phyloP scores from a whole-genome alignment of 2,797 vertebrate genomes.

The Fistularia tabacaria region DNA sequence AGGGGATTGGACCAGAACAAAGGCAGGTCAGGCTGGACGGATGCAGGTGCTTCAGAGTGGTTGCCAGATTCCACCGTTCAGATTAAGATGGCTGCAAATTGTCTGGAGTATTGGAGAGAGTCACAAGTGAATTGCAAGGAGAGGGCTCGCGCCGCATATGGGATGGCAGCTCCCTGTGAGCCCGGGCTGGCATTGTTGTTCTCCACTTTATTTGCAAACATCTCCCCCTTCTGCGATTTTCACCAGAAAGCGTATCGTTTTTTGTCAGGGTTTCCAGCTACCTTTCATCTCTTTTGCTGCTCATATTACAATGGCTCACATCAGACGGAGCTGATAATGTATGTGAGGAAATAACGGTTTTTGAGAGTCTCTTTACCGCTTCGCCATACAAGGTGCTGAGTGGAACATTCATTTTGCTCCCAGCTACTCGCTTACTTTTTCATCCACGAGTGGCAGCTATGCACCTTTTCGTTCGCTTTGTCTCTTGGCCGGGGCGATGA shows the following conservation, averaged over 20 bases:
- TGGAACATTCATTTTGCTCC: constrained; percentile 31
- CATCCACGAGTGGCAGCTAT: constrained; percentile 38
- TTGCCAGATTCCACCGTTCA: constrained; percentile 74
- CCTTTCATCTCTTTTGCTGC: constrained; percentile 11
- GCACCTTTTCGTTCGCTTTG: constrained; percentile 29
- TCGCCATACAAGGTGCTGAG: constrained; percentile 22
- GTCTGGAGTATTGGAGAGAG: constrained; percentile 45
- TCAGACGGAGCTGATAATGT: constrained; percentile 21
- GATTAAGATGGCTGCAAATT: constrained; percentile 67
- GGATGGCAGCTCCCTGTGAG: constrained; percentile 7
- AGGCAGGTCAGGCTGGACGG: constrained; percentile 70
- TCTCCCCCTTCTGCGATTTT: background rate
- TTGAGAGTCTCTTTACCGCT: constrained; percentile 13
- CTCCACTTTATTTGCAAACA: background rate
- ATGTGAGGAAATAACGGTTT: constrained; percentile 12
- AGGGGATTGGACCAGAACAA: constrained; percentile 71
- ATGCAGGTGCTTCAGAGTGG: constrained; percentile 67
- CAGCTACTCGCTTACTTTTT: constrained; percentile 23
- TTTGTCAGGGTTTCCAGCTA: background rate
- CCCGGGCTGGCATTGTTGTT: constrained; percentile 1
- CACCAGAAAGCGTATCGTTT: too few species aligned
- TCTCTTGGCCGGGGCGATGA: constrained; percentile 4
- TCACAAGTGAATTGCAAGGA: background rate
- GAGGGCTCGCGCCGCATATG: constrained; percentile 10
- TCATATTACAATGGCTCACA: constrained; percentile 19